These are phyloP conservation scores for Micrasema longulum DNA, from an alignment of 1,140 invertebrate genomes.

Conservation along the genomic window DNA sequence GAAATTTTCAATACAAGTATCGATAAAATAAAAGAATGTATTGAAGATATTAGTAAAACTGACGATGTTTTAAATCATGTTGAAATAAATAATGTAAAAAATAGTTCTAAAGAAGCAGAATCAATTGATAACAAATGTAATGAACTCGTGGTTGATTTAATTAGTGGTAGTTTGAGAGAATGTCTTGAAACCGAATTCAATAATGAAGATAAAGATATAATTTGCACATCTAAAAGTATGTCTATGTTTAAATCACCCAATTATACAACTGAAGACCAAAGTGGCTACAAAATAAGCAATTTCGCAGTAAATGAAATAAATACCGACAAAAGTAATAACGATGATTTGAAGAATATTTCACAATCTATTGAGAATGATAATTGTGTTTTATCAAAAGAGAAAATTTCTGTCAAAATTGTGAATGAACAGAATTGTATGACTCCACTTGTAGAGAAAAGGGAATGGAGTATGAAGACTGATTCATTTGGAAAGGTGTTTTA, in stretches of 20 bases:
- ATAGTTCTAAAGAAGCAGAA: background rate
- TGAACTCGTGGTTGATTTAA: background rate
- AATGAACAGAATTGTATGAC: background rate
- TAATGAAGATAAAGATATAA: conserved; percentile 1
- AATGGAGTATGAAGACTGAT: conserved; percentile 43
- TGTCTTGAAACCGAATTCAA: conserved; percentile 23
- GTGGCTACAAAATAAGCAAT: background rate
- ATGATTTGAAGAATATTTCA: too few relatives aligned
- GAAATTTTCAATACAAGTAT: too few relatives aligned
- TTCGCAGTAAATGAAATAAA: background rate
- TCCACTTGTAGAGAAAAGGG: background rate
- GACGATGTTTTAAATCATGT: background rate
- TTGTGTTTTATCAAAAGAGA: background rate
- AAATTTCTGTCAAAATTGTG: background rate
- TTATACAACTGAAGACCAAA: background rate
- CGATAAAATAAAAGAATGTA: too few relatives aligned
- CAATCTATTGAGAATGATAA: background rate
- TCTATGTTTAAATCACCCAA: conserved; percentile 17
- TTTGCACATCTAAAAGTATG: conserved; percentile 26
- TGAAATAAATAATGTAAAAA: too few relatives aligned
- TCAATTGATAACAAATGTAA: too few relatives aligned
- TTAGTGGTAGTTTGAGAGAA: conserved; percentile 7
- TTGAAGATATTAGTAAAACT: background rate
- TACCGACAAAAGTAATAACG: too few relatives aligned
- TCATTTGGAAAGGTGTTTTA: conserved; percentile 39